These are phyloP conservation scores for Acronicta psi DNA, from an alignment of 2,888 invertebrate species.

Conservation along the genomic window DNA sequence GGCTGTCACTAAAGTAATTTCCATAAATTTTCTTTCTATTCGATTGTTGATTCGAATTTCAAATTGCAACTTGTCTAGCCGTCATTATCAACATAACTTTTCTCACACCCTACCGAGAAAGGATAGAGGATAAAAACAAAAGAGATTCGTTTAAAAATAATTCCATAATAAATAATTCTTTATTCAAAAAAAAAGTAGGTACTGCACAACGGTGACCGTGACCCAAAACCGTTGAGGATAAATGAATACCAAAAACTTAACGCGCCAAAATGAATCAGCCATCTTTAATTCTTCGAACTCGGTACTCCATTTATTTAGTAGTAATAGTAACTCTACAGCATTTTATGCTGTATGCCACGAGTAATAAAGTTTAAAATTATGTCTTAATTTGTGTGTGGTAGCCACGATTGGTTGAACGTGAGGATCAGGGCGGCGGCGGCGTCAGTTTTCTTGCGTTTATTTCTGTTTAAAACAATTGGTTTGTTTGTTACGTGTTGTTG, in stretches of 20 bases:
- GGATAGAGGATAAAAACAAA: slow-evolving; percentile 13
- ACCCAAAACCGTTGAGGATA: slow-evolving; percentile 49
- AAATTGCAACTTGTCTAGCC: too few species aligned
- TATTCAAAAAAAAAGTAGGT: slow-evolving; percentile 22
- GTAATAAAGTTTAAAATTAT: background rate
- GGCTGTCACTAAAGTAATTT: too few species aligned
- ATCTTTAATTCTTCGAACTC: slow-evolving; percentile 44
- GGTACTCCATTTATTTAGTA: slow-evolving; percentile 10
- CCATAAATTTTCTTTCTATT: too few species aligned
- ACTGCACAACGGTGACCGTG: slow-evolving; percentile 35
- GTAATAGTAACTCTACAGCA: background rate
- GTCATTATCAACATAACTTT: too few species aligned
- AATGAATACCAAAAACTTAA: slow-evolving; percentile 40
- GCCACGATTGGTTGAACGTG: slow-evolving; percentile 1
- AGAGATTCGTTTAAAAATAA: slow-evolving; percentile 8
- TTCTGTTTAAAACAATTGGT: slow-evolving; percentile 23
- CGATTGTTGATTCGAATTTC: too few species aligned
- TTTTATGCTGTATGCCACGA: background rate
- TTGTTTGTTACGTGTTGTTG: slow-evolving; percentile 10
- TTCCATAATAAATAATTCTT: slow-evolving; percentile 26
- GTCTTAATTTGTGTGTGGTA: background rate
- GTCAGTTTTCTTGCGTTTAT: slow-evolving; percentile 6
- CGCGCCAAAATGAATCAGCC: slow-evolving; percentile 52
- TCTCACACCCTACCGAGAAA: slow-evolving; percentile 30
- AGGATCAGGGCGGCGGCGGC: slow-evolving; percentile 10